phyloP scores from a whole-genome alignment of 2,113 vertebrate genomes.

The Nibea coibor region DNA sequence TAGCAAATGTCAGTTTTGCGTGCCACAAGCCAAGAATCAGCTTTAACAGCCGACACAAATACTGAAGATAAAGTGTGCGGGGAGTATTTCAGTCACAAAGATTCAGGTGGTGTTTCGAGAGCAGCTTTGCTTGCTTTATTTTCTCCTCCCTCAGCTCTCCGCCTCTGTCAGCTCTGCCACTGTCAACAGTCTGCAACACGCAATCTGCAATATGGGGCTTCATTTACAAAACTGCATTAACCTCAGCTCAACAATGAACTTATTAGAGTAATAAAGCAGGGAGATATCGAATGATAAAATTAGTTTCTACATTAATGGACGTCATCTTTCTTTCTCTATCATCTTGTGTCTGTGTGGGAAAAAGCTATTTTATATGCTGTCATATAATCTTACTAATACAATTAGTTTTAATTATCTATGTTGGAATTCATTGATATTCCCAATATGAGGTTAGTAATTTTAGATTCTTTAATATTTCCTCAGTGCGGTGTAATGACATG shows the following conservation, averaged over 20 bases:
- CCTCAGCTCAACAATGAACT: not conserved
- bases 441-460: not conserved
- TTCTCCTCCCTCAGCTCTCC: not conserved
- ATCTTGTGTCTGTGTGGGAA: no score
- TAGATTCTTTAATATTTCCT: not conserved
- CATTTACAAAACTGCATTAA: not conserved
- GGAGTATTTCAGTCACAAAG: not conserved
- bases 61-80: not conserved
- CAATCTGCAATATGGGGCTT: not conserved
- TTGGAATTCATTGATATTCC: not conserved
- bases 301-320: not conserved
- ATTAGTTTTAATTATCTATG: not conserved
- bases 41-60: not conserved
- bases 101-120: conserved; percentile 7
- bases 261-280: not conserved
- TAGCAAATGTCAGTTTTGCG: not conserved
- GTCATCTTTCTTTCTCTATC: not conserved
- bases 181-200: not conserved
- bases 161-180: not conserved
- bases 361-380: not conserved
- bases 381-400: not conserved
- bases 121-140: conserved; percentile 13
- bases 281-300: not conserved
- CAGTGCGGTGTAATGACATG: not conserved
- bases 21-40: not conserved